Evolutionary conservation across 2,113 vertebrate species (phyloP).

Genomic region (Dicrurus megarhynchus): DNA sequence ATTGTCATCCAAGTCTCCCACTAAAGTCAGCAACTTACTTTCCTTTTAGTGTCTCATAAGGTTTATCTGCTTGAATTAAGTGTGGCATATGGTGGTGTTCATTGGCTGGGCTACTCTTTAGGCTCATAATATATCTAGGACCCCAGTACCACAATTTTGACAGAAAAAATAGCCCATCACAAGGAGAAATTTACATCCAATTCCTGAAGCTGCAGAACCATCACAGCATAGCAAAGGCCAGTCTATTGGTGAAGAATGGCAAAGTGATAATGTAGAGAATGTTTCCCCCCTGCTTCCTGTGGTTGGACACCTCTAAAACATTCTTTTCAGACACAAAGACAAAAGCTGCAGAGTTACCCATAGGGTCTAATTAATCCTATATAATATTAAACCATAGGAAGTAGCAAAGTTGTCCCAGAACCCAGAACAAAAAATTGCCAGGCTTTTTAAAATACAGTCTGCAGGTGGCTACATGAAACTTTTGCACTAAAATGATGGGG

Average conservation of each 20-base stretch:
- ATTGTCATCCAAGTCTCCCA: neutral
- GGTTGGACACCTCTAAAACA: neutral
- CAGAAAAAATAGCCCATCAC: neutral
- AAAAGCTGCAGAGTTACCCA: neutral
- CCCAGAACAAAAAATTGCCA: neutral
- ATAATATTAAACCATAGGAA: neutral
- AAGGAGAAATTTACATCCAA: neutral
- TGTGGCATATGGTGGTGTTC: neutral
- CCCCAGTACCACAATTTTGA: neutral
- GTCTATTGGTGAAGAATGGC: neutral
- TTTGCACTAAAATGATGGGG: slow-evolving; percentile 22
- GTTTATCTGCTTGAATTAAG: neutral
- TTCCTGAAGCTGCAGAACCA: neutral
- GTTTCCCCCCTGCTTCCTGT: neutral
- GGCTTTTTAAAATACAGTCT: neutral
- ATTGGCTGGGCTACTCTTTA: neutral
- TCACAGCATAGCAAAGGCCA: neutral
- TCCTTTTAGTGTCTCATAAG: neutral
- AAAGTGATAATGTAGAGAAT: neutral
- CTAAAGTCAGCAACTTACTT: neutral
- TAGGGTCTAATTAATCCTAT: neutral
- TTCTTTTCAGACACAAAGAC: slow-evolving; percentile 16
- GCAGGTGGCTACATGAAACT: slow-evolving; percentile 40
- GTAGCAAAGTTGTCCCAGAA: neutral
- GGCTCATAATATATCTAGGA: neutral